phyloP scores from a whole-genome alignment of 2,888 invertebrate species.

The Boloria selene region DNA sequence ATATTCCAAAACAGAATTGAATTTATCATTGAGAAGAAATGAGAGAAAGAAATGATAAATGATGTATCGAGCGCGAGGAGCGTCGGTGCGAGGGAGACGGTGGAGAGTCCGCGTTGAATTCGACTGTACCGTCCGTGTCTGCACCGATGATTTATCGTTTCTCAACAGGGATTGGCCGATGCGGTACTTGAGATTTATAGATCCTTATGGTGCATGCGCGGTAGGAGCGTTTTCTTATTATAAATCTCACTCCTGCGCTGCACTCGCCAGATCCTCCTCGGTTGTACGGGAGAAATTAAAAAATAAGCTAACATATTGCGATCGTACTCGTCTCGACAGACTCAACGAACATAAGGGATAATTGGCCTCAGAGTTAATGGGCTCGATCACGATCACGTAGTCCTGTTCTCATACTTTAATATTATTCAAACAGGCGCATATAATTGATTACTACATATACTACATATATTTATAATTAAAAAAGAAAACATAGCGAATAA shows the following conservation, averaged over 20 bases:
- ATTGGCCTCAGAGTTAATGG: slow-evolving; percentile 69
- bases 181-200: slow-evolving; percentile 80
- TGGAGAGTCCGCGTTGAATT: slow-evolving; percentile 55
- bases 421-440: slow-evolving; percentile 28
- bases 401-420: slow-evolving; percentile 37
- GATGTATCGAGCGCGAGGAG: slow-evolving; percentile 59
- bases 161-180: slow-evolving; percentile 82
- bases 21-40: slow-evolving; percentile 79
- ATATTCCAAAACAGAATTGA: slow-evolving; percentile 81
- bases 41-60: slow-evolving; percentile 80
- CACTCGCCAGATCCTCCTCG: slow-evolving; percentile 73
- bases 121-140: slow-evolving; percentile 73
- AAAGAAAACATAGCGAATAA: neutral
- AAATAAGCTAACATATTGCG: slow-evolving; percentile 79
- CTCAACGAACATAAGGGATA: slow-evolving; percentile 59
- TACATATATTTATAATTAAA: slow-evolving; percentile 27
- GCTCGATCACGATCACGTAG: slow-evolving; percentile 54
- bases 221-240: slow-evolving; percentile 82
- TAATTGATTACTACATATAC: slow-evolving; percentile 34
- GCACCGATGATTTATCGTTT: slow-evolving; percentile 80
- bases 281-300: slow-evolving; percentile 74
- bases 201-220: slow-evolving; percentile 78
- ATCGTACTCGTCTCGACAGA: slow-evolving; percentile 40
- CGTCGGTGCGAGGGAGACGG: slow-evolving; percentile 67
- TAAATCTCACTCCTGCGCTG: slow-evolving; percentile 80